Conservation (phyloP, 2,113 vertebrate species). For the Pogona vitticeps region DNA sequence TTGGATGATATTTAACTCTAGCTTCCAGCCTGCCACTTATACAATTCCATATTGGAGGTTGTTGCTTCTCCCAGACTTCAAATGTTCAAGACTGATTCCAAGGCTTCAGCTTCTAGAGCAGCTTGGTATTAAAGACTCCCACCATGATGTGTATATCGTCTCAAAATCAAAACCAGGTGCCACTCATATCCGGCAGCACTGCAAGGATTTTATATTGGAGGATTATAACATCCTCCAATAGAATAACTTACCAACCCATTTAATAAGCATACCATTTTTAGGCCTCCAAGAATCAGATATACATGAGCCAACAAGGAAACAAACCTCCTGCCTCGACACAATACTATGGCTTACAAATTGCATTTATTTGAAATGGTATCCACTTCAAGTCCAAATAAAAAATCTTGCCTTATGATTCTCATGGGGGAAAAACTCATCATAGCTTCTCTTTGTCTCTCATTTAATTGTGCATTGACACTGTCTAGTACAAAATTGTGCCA, state of each 20-base stretch:
- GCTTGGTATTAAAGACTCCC: background rate
- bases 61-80: background rate
- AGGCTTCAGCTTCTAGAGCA: background rate
- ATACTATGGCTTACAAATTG: background rate
- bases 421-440: conserved; percentile 31
- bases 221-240: no score
- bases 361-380: conserved; percentile 2
- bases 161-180: background rate
- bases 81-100: background rate
- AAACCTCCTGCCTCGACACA: rapidly evolving
- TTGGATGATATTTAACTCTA: background rate
- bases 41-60: background rate
- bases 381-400: conserved; percentile 3
- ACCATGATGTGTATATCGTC: background rate
- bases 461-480: background rate
- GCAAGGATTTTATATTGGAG: background rate
- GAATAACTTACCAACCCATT: background rate
- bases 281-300: background rate
- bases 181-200: no score
- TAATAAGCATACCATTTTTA: background rate
- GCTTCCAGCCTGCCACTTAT: background rate
- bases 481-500: conserved; percentile 28
- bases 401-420: conserved; percentile 6
- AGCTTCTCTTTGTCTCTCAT: conserved; percentile 4
- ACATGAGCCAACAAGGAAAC: rapidly evolving